These are phyloP conservation scores for Molanna angustata DNA, from an alignment of 2,888 invertebrate species.

Conservation along the genomic window DNA sequence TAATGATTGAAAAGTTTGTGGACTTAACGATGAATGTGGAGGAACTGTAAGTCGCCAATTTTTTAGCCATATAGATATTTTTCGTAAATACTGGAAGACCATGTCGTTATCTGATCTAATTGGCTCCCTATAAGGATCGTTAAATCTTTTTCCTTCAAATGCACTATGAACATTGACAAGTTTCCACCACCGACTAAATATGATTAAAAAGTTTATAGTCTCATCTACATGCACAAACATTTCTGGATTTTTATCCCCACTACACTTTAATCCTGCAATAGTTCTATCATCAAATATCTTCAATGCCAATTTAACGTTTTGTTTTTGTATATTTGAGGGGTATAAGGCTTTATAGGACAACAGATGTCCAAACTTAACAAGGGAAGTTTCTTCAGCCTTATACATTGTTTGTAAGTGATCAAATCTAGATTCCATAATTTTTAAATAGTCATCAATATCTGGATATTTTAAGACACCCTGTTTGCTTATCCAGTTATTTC, in stretches of 20 bases:
- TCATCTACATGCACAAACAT: neutral
- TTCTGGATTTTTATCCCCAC: neutral
- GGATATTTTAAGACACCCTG: neutral
- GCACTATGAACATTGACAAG: neutral
- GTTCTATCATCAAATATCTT: conserved; percentile 6
- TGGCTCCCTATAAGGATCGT: neutral
- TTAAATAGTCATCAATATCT: conserved; percentile 1
- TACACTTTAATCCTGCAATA: conserved; percentile 5
- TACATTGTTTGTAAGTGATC: neutral
- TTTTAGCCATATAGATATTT: neutral
- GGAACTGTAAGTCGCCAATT: neutral
- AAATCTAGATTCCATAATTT: conserved; percentile 2
- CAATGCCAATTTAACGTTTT: conserved; percentile 3
- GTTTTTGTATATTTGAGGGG: conserved; percentile 2
- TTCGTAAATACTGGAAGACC: neutral
- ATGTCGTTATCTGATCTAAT: neutral
- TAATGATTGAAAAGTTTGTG: conserved; percentile 1
- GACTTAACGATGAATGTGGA: neutral
- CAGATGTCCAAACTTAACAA: neutral
- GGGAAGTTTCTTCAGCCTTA: neutral
- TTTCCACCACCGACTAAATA: conserved; percentile 1
- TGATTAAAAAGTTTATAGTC: neutral
- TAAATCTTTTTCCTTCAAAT: neutral
- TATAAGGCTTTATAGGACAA: conserved; percentile 6
- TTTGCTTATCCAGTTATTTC: conserved; percentile 6